Percentiles rank a stretch among this genome's conserved stretches.
These are phyloP conservation scores for Meloidogyne chitwoodi DNA, from an alignment of 1,140 invertebrate genomes.

Conservation along the genomic window DNA sequence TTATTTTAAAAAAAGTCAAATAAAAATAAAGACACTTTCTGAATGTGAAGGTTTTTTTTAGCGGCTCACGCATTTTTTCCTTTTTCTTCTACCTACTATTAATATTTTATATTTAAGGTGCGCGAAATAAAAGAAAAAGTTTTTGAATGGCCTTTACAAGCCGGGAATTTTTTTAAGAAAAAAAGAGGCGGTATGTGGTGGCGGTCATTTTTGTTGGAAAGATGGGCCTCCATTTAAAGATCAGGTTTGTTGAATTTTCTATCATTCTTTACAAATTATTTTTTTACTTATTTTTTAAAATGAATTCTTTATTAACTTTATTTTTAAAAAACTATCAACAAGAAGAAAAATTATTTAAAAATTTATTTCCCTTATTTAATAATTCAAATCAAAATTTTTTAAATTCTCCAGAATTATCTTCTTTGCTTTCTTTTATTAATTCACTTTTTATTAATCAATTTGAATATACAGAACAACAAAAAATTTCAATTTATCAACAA, in stretches of 20 bases:
- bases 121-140: not conserved
- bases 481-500: too few relatives aligned
- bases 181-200: not conserved
- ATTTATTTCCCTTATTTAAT: not conserved
- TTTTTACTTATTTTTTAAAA: not conserved
- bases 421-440: not conserved
- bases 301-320: not conserved
- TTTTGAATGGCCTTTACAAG: not conserved
- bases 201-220: not conserved
- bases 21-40: slow-evolving; percentile 15
- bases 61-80: not conserved
- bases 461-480: too few relatives aligned
- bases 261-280: not conserved
- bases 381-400: too few relatives aligned
- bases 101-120: too few relatives aligned
- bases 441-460: not conserved
- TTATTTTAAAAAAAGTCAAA: not conserved
- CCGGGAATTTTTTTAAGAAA: not conserved
- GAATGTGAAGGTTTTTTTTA: not conserved
- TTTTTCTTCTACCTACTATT: not conserved
- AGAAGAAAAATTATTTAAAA: not conserved
- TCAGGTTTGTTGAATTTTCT: not conserved
- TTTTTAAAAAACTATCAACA: not conserved
- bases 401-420: not conserved
- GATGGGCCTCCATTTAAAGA: not conserved